Conservation (phyloP, 2,797 vertebrate genomes). For the Cossypha niveicapilla region DNA sequence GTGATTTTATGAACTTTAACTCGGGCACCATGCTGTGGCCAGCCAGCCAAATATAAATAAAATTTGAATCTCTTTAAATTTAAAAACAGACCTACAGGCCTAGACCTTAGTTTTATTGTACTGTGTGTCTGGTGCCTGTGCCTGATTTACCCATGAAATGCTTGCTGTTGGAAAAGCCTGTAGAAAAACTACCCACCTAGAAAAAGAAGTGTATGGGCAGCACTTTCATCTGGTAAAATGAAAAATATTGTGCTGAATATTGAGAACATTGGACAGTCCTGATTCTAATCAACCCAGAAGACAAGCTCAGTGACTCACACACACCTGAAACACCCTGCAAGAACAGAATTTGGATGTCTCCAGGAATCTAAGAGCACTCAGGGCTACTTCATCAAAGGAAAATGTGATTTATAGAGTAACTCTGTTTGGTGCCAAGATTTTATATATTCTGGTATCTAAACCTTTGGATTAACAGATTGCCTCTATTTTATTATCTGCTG, state of each 20-base stretch:
- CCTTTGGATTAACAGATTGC: not conserved
- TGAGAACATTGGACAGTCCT: not conserved
- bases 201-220: not conserved
- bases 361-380: not conserved
- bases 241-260: not conserved
- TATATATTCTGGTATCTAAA: not conserved
- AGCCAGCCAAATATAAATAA: not conserved
- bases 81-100: not conserved
- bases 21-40: not conserved
- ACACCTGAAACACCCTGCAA: not conserved
- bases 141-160: not conserved
- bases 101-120: not conserved
- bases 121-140: not conserved
- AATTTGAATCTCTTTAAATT: not conserved
- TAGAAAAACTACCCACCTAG: not conserved
- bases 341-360: not conserved
- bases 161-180: not conserved
- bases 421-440: not conserved
- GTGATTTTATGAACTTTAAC: not conserved
- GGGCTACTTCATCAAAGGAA: accelerated
- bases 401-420: not conserved
- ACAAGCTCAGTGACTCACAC: not conserved
- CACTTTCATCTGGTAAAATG: not conserved
- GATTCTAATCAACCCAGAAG: not conserved
- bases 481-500: not conserved